phyloP scores from a whole-genome alignment of 2,888 invertebrate genomes.

The Teleiodes luculella region DNA sequence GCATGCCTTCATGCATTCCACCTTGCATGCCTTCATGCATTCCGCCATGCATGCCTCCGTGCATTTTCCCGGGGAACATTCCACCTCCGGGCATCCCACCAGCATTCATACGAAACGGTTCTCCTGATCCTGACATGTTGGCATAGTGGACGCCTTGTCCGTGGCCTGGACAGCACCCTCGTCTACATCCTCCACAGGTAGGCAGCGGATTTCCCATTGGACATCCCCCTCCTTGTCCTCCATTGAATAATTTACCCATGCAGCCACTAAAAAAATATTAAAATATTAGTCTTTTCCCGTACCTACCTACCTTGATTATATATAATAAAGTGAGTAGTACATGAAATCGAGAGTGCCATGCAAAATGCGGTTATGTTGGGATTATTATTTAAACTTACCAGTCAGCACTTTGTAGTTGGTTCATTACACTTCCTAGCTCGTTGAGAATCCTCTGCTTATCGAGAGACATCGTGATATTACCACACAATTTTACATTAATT shows the following conservation, averaged over 20 bases:
- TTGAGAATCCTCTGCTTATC: slow-evolving; percentile 63
- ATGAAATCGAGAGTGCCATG: too few relatives aligned
- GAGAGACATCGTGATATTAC: slow-evolving; percentile 46
- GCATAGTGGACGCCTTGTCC: slow-evolving; percentile 32
- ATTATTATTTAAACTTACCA: slow-evolving; percentile 65
- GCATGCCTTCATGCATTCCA: neutral
- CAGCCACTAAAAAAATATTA: slow-evolving; percentile 55
- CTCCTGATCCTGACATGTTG: slow-evolving; percentile 10
- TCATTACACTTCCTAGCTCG: slow-evolving; percentile 69
- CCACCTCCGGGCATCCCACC: slow-evolving; percentile 3
- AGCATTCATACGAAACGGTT: slow-evolving; percentile 8
- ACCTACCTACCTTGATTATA: too few relatives aligned
- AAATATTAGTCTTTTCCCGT: too few relatives aligned
- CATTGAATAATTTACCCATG: slow-evolving; percentile 63
- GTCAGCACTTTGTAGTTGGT: slow-evolving; percentile 66
- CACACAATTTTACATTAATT: slow-evolving; percentile 10
- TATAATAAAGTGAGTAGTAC: too few relatives aligned
- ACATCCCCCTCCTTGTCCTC: slow-evolving; percentile 27
- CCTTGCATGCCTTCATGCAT: neutral
- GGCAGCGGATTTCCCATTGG: slow-evolving; percentile 30
- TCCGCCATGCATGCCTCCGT: neutral
- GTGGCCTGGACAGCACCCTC: slow-evolving; percentile 37
- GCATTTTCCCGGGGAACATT: neutral
- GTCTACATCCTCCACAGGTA: slow-evolving; percentile 38
- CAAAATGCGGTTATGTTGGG: too few relatives aligned